Percentiles rank a stretch among this genome's conserved stretches.
Conservation (phyloP, 1,140 invertebrate genomes). For the Papilio xuthus region DNA sequence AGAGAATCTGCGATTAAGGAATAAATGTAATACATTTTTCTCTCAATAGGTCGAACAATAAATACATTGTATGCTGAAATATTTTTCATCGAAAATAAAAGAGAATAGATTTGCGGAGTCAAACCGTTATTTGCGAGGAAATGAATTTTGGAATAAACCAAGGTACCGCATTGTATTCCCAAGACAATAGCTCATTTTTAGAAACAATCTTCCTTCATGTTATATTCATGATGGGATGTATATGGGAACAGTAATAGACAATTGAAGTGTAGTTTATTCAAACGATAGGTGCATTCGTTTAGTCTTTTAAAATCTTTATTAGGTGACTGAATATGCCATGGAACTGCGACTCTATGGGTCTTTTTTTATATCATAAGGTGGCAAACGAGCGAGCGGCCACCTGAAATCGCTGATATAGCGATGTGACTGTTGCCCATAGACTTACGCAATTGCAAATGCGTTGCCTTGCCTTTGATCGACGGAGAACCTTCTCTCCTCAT, state of each 20-base stretch:
- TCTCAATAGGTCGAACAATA: slow-evolving; percentile 17
- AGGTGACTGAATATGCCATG: not conserved
- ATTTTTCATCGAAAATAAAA: slow-evolving; percentile 23
- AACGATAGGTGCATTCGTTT: not conserved
- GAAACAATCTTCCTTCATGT: slow-evolving; percentile 34
- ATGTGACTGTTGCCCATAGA: no score
- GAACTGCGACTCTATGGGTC: no score
- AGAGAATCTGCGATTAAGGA: not conserved
- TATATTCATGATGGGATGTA: slow-evolving; percentile 26
- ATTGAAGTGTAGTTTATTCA: not conserved
- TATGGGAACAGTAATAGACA: not conserved
- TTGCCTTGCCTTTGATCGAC: no score
- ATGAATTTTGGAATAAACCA: slow-evolving; percentile 34
- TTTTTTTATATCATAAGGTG: no score
- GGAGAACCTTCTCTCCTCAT: no score
- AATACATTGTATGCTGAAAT: slow-evolving; percentile 15
- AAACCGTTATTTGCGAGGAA: slow-evolving; percentile 29
- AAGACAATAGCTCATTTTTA: slow-evolving; percentile 32
- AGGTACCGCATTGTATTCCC: slow-evolving; percentile 30
- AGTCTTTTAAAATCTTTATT: not conserved
- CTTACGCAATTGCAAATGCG: no score
- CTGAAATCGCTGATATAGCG: no score
- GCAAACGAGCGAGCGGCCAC: no score
- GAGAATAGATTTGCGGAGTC: slow-evolving; percentile 28
- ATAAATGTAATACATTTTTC: slow-evolving; percentile 22